phyloP scores from a whole-genome alignment of 2,888 invertebrate genomes.

The Orthonevra nobilis region DNA sequence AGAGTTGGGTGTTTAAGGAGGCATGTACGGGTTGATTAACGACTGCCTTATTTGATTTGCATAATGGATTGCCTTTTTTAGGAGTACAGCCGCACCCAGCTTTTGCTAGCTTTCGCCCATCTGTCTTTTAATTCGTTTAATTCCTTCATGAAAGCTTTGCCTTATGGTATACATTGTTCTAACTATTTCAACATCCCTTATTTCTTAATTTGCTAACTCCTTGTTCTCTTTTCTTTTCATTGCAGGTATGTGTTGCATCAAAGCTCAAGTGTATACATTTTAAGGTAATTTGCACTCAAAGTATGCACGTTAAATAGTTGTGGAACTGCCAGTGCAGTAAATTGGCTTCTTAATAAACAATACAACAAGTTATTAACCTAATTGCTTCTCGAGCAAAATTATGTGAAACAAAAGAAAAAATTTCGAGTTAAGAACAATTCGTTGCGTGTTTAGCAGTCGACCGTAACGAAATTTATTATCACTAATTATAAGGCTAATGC shows the following conservation, averaged over 20 bases:
- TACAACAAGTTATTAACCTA: conserved; percentile 56
- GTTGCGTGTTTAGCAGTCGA: conserved; percentile 31
- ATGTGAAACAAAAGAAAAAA: neutral
- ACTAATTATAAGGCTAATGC: conserved; percentile 39
- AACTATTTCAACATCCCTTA: neutral
- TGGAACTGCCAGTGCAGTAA: conserved; percentile 22
- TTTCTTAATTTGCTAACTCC: neutral
- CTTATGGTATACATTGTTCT: neutral
- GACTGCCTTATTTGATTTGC: conserved; percentile 54
- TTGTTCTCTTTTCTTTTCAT: conserved; percentile 5
- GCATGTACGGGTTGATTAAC: conserved; percentile 53
- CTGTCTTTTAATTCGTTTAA: too few species aligned
- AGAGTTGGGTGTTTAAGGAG: conserved; percentile 53
- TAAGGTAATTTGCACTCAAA: conserved; percentile 10
- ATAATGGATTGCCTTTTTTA: neutral
- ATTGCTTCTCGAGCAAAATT: conserved; percentile 21
- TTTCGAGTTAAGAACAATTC: conserved; percentile 35
- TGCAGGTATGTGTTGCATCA: conserved; percentile 43
- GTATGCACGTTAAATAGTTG: conserved; percentile 10
- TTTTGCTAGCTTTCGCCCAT: too few species aligned
- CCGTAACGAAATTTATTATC: conserved; percentile 54
- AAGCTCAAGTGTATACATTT: neutral
- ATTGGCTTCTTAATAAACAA: conserved; percentile 27
- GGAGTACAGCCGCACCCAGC: too few species aligned
- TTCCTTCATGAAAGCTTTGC: neutral